A percentile compares a stretch with the other conserved stretches of the same genome.
Conservation (phyloP, 2,888 invertebrate genomes). For the Gastrophysa polygoni region DNA sequence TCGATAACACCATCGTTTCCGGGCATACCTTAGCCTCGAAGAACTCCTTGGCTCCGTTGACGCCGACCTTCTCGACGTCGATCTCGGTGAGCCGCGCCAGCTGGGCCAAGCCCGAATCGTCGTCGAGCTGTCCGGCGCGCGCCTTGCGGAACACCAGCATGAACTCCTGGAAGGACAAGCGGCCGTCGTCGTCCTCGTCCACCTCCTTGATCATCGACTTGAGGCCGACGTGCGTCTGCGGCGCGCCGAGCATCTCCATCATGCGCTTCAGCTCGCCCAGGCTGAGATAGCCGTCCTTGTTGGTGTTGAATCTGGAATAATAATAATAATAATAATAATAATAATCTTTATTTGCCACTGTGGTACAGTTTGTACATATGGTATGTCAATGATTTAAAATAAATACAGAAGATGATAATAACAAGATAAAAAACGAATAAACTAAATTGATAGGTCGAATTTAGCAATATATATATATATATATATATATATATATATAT, state of each 20-base stretch:
- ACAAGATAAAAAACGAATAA: too few species aligned
- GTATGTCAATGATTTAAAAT: too few species aligned
- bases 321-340: too few species aligned
- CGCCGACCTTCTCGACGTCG: constrained; percentile 92
- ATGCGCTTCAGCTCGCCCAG: constrained; percentile 89
- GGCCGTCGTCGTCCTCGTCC: constrained; percentile 83
- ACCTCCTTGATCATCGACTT: constrained; percentile 95
- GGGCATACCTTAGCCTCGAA: constrained; percentile 85
- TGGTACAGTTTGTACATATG: too few species aligned
- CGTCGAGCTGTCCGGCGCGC: constrained; percentile 85
- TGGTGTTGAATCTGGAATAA: constrained; percentile 82
- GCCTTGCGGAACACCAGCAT: constrained; percentile 86
- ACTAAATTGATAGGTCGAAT: too few species aligned
- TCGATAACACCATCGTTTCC: too few species aligned
- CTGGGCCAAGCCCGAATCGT: constrained; percentile 85
- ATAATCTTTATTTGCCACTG: too few species aligned
- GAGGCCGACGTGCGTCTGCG: constrained; percentile 93
- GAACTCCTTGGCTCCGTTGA: constrained; percentile 92
- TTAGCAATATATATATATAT: too few species aligned
- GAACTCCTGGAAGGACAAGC: constrained; percentile 91
- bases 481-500: too few species aligned
- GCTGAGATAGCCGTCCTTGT: constrained; percentile 87
- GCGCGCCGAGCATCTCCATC: constrained; percentile 96
- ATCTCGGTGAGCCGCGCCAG: constrained; percentile 88
- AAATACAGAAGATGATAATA: too few species aligned